Conservation (phyloP, 2,797 vertebrate genomes). For the Tadarida brasiliensis region DNA sequence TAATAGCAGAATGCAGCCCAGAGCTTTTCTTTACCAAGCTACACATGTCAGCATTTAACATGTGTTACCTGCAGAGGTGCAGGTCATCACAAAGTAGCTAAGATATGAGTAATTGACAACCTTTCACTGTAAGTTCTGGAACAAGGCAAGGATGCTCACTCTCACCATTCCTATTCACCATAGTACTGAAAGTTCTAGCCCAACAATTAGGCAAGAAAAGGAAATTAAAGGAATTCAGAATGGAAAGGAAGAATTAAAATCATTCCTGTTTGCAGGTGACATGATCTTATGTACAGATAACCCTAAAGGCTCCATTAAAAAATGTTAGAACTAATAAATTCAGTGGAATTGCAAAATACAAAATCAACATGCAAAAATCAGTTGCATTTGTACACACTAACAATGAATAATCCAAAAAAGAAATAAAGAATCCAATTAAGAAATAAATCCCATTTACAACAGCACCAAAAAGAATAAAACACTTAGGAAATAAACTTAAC, state of each 20-base stretch:
- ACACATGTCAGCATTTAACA: background rate
- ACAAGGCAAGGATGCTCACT: background rate
- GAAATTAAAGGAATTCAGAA: too few species aligned
- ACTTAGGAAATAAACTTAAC: background rate
- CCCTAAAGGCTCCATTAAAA: too few species aligned
- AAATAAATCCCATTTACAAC: background rate
- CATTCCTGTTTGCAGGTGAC: too few species aligned
- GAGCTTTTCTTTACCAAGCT: background rate
- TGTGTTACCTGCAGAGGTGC: fast-evolving
- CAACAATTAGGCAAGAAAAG: too few species aligned
- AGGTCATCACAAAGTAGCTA: background rate
- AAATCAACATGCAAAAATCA: background rate
- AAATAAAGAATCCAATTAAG: background rate
- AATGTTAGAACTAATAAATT: too few species aligned
- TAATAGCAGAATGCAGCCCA: background rate
- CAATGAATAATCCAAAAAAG: background rate
- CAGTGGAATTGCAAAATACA: too few species aligned
- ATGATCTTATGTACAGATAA: too few species aligned
- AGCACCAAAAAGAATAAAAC: background rate
- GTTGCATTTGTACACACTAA: background rate
- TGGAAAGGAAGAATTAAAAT: too few species aligned
- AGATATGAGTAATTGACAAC: background rate
- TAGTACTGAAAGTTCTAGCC: too few species aligned
- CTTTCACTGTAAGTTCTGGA: background rate
- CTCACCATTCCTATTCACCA: too few species aligned